phyloP scores from a whole-genome alignment of 2,888 invertebrate genomes.

The Tetropium fuscum region DNA sequence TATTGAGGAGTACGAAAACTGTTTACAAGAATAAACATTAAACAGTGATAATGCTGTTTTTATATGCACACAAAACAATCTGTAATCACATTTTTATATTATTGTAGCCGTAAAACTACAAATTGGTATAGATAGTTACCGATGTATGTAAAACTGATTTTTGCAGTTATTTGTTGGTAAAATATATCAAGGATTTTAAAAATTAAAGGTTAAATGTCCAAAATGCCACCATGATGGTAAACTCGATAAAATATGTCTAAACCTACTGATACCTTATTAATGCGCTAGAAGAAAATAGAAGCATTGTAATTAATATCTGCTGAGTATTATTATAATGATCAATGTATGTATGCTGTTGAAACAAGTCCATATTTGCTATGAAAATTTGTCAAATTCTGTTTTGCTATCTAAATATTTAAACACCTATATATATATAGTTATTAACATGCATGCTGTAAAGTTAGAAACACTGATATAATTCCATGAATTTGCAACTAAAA shows the following conservation, averaged over 20 bases:
- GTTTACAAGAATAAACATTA: too few relatives aligned
- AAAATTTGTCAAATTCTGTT: background rate
- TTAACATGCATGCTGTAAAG: slow-evolving; percentile 49
- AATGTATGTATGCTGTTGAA: slow-evolving; percentile 9
- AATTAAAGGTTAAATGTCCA: slow-evolving; percentile 46
- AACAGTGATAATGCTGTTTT: too few relatives aligned
- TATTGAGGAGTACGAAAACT: too few relatives aligned
- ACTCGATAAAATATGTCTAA: slow-evolving; percentile 54
- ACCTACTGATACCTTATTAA: slow-evolving; percentile 55
- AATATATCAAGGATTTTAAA: slow-evolving; percentile 20
- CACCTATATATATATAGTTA: slow-evolving; percentile 51
- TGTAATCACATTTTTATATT: background rate
- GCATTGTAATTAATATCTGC: slow-evolving; percentile 45
- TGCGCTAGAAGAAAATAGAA: slow-evolving; percentile 50
- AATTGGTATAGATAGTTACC: too few relatives aligned
- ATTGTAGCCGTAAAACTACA: background rate
- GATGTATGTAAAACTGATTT: background rate
- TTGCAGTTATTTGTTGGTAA: background rate
- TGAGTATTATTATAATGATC: slow-evolving; percentile 48
- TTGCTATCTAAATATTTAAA: slow-evolving; percentile 35
- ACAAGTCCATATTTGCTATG: background rate
- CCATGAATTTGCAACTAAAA: slow-evolving; percentile 47
- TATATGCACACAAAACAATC: too few relatives aligned
- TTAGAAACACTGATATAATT: slow-evolving; percentile 54
- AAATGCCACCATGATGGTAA: slow-evolving; percentile 58